These are phyloP conservation scores for Pelobates cultripes DNA, from an alignment of 2,797 vertebrate genomes.

Conservation along the genomic window DNA sequence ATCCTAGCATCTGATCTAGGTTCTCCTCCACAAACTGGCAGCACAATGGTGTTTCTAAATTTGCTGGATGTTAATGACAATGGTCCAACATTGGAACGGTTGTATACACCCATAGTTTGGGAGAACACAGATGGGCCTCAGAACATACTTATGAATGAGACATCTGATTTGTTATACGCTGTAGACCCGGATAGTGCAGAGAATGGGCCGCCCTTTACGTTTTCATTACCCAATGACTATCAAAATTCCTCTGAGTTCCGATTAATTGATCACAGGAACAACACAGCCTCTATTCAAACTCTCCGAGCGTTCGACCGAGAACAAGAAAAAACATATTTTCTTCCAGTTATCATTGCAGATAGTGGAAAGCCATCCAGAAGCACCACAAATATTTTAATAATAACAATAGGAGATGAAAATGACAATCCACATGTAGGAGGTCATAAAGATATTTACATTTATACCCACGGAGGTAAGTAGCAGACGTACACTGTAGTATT, in stretches of 20 bases:
- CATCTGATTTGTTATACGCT: slow-evolving; percentile 76
- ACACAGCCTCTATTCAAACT: slow-evolving; percentile 82
- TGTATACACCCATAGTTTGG: slow-evolving; percentile 82
- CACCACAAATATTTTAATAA: slow-evolving; percentile 76
- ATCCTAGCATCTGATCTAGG: slow-evolving; percentile 84
- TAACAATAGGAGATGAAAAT: slow-evolving; percentile 84
- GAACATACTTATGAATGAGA: slow-evolving; percentile 79
- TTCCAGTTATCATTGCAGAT: slow-evolving; percentile 81
- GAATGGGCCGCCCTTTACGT: slow-evolving; percentile 84
- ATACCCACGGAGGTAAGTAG: slow-evolving; percentile 76
- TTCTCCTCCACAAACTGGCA: slow-evolving; percentile 76
- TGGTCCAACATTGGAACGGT: slow-evolving; percentile 81
- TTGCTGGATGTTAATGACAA: slow-evolving; percentile 89
- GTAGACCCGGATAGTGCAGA: slow-evolving; percentile 79
- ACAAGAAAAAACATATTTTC: slow-evolving; percentile 79
- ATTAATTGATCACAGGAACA: slow-evolving; percentile 84
- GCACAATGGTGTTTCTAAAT: slow-evolving; percentile 77
- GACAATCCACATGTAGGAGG: slow-evolving; percentile 81
- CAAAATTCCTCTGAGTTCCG: slow-evolving; percentile 81
- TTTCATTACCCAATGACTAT: slow-evolving; percentile 73
- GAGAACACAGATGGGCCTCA: slow-evolving; percentile 80
- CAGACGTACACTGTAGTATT: slow-evolving; percentile 18
- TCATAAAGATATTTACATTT: slow-evolving; percentile 80
- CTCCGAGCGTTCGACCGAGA: slow-evolving; percentile 84
- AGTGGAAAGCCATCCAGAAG: slow-evolving; percentile 79